These are phyloP conservation scores for Cantharis rufa DNA, from an alignment of 2,888 invertebrate species.

Conservation along the genomic window DNA sequence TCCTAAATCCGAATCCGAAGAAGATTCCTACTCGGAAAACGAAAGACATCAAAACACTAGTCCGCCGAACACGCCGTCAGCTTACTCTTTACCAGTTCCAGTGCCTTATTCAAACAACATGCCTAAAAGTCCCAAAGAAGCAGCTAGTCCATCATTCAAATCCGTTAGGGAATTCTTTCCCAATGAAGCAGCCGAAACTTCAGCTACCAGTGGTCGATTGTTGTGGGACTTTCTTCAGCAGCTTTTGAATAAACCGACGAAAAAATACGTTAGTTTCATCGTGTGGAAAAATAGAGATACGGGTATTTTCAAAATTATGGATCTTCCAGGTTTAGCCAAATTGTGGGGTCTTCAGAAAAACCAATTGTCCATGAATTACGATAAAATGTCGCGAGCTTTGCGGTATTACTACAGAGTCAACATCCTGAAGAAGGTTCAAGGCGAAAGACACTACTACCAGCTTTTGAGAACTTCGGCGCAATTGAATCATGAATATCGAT, in stretches of 20 bases:
- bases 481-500: no score
- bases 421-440: slow-evolving; percentile 92
- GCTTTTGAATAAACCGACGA: slow-evolving; percentile 86
- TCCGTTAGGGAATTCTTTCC: slow-evolving; percentile 76
- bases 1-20: slow-evolving; percentile 82
- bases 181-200: slow-evolving; percentile 73
- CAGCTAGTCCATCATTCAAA: slow-evolving; percentile 57
- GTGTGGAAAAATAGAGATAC: slow-evolving; percentile 94
- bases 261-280: slow-evolving; percentile 88
- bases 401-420: slow-evolving; percentile 96
- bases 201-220: slow-evolving; percentile 90
- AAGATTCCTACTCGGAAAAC: slow-evolving; percentile 63
- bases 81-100: slow-evolving; percentile 53
- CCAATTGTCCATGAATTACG: slow-evolving; percentile 96
- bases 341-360: slow-evolving; percentile 99
- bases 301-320: slow-evolving; percentile 94
- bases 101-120: slow-evolving; percentile 60
- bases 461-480: no score
- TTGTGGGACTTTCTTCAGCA: slow-evolving; percentile 97
- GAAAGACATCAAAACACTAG: slow-evolving; percentile 53
- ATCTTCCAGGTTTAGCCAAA: slow-evolving; percentile 91
- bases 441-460: slow-evolving; percentile 97
- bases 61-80: slow-evolving; percentile 61
- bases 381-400: slow-evolving; percentile 94
- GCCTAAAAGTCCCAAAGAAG: slow-evolving; percentile 67